Evolutionary conservation across 2,888 invertebrate species (phyloP).

Genomic region (Drosophila neoperkinsi): DNA sequence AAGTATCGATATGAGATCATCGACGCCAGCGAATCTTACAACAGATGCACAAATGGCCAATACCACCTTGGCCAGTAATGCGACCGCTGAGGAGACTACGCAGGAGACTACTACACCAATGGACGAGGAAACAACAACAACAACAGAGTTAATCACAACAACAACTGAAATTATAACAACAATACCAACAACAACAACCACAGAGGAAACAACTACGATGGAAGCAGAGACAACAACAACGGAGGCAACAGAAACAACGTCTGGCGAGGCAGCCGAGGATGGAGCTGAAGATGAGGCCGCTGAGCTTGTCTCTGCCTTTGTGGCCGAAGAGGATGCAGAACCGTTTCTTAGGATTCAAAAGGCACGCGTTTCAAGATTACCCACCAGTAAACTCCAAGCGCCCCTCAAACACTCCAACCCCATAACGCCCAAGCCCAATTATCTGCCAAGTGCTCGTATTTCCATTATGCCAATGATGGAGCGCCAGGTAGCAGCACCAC

Average conservation of each 20-base stretch:
- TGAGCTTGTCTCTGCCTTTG: constrained; percentile 77
- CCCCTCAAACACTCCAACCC: constrained; percentile 68
- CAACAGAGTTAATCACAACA: constrained; percentile 48
- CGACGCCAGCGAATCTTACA: constrained; percentile 60
- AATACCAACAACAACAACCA: constrained; percentile 46
- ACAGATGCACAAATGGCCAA: constrained; percentile 25
- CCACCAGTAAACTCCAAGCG: constrained; percentile 80
- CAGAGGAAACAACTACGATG: constrained; percentile 45
- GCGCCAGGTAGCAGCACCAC: constrained; percentile 54
- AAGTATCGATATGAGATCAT: constrained; percentile 84
- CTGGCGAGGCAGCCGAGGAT: constrained; percentile 58
- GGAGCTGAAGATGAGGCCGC: constrained; percentile 70
- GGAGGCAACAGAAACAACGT: constrained; percentile 55
- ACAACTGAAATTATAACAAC: constrained; percentile 37
- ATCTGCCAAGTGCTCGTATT: constrained; percentile 67
- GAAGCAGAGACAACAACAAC: constrained; percentile 51
- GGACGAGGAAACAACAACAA: constrained; percentile 43
- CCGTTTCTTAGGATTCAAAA: constrained; percentile 80
- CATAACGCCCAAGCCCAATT: constrained; percentile 69
- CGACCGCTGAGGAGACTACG: constrained; percentile 36
- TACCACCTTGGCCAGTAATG: constrained; percentile 46
- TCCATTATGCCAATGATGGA: constrained; percentile 64
- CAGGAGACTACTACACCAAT: constrained; percentile 48
- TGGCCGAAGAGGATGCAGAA: constrained; percentile 74
- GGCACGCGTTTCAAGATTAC: constrained; percentile 69